A percentile compares a stretch with the other conserved stretches of the same genome.
Conservation (phyloP, 2,888 invertebrate genomes). For the Perdita meconis region DNA sequence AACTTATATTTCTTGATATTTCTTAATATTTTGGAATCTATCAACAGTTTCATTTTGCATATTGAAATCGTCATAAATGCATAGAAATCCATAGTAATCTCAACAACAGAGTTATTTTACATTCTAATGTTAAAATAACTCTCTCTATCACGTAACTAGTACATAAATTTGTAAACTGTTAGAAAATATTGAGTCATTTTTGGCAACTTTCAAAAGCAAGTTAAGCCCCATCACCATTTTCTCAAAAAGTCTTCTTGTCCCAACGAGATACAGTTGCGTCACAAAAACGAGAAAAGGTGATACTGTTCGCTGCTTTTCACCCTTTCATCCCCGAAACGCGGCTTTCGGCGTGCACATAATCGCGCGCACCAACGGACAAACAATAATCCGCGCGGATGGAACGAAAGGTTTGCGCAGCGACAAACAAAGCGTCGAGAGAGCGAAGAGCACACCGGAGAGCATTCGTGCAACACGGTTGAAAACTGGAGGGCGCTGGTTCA, state of each 20-base stretch:
- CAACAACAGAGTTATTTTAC: too few relatives aligned
- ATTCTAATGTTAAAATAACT: too few relatives aligned
- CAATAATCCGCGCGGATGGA: slow-evolving; percentile 43
- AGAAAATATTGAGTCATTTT: too few relatives aligned
- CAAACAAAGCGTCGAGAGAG: slow-evolving; percentile 45
- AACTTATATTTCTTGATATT: too few relatives aligned
- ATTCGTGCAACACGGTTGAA: slow-evolving; percentile 38
- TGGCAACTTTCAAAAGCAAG: too few relatives aligned
- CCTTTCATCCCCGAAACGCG: background rate
- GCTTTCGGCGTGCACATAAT: slow-evolving; percentile 42
- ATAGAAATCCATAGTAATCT: too few relatives aligned
- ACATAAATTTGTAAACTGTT: too few relatives aligned
- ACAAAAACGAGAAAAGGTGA: background rate
- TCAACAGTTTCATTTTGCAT: too few relatives aligned
- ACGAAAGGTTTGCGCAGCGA: slow-evolving; percentile 16
- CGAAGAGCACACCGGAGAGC: slow-evolving; percentile 44
- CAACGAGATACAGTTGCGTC: background rate
- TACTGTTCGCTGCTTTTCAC: background rate
- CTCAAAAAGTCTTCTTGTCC: background rate
- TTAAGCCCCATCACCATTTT: background rate
- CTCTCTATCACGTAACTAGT: too few relatives aligned
- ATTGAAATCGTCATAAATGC: too few relatives aligned
- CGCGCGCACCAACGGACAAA: slow-evolving; percentile 41
- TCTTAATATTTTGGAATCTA: too few relatives aligned
- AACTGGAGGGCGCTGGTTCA: slow-evolving; percentile 22